Evolutionary conservation across 2,797 vertebrate species (phyloP).

Genomic region (Kryptopterus vitreolus): DNA sequence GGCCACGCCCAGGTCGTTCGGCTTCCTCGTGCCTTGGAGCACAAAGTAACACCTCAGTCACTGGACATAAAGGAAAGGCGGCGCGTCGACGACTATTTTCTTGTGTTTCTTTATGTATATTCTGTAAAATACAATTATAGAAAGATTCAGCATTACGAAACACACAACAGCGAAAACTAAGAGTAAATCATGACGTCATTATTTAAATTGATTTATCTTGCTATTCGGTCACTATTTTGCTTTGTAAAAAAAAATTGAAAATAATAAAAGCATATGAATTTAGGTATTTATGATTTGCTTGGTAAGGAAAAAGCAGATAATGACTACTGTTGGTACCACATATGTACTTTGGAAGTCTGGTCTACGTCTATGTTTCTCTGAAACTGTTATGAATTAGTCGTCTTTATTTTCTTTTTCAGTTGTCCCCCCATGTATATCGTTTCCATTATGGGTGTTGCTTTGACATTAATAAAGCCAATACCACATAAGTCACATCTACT

Average conservation of each 20-base stretch:
- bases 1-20: background rate
- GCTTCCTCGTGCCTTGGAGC: background rate
- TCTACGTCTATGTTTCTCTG: slow-evolving; percentile 10
- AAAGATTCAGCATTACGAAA: background rate
- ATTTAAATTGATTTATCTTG: slow-evolving; percentile 52
- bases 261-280: slow-evolving; percentile 10
- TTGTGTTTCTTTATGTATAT: slow-evolving; percentile 58
- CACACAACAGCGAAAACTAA: background rate
- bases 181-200: slow-evolving; percentile 50
- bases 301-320: background rate
- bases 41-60: background rate
- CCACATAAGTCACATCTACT: slow-evolving; percentile 69
- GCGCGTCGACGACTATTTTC: background rate
- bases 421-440: background rate
- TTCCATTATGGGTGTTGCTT: slow-evolving; percentile 30
- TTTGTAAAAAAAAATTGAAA: slow-evolving; percentile 59
- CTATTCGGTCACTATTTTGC: slow-evolving; percentile 63
- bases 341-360: background rate
- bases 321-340: background rate
- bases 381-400: slow-evolving; percentile 1
- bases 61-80: background rate
- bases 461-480: slow-evolving; percentile 63
- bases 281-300: slow-evolving; percentile 35
- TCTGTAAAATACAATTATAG: slow-evolving; percentile 54
- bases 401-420: slow-evolving; percentile 22